Evolutionary conservation across 2,888 invertebrate species (phyloP).

Genomic region (Hofmannophila pseudospretella): DNA sequence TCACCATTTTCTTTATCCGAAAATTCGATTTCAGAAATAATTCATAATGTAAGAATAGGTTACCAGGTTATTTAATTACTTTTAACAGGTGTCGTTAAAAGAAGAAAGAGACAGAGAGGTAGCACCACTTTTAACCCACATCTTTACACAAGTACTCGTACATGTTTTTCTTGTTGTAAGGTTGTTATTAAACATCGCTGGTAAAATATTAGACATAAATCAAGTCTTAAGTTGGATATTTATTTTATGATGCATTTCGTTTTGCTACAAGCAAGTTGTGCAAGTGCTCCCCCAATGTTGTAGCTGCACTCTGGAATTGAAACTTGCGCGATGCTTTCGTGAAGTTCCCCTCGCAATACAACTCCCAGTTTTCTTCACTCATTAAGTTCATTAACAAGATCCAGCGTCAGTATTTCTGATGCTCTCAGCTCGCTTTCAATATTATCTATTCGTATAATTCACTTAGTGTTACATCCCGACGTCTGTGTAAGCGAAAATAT

Average conservation of each 20-base stretch:
- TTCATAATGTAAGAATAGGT: no score
- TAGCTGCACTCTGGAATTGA: constrained; percentile 52
- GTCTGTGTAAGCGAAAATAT: constrained; percentile 66
- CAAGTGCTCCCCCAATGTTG: constrained; percentile 34
- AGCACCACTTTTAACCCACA: no score
- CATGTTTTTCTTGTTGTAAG: no score
- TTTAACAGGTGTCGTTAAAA: no score
- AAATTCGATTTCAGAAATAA: no score
- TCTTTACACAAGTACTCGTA: no score
- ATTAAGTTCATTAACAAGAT: constrained; percentile 72
- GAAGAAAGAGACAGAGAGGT: no score
- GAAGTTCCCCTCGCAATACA: constrained; percentile 50
- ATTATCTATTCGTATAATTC: constrained; percentile 63
- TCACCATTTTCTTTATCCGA: no score
- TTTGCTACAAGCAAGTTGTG: constrained; percentile 39
- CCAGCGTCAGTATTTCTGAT: constrained; percentile 67
- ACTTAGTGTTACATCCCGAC: constrained; percentile 50
- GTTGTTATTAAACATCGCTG: no score
- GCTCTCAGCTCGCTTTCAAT: constrained; percentile 58
- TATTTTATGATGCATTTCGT: constrained; percentile 52
- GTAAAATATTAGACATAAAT: constrained; percentile 18
- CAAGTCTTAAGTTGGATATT: constrained; percentile 31
- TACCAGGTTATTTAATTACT: no score
- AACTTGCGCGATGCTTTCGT: constrained; percentile 56
- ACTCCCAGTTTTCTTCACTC: constrained; percentile 57